These are phyloP conservation scores for Apotomis betuletana DNA, from an alignment of 2,888 invertebrate genomes.

Conservation along the genomic window DNA sequence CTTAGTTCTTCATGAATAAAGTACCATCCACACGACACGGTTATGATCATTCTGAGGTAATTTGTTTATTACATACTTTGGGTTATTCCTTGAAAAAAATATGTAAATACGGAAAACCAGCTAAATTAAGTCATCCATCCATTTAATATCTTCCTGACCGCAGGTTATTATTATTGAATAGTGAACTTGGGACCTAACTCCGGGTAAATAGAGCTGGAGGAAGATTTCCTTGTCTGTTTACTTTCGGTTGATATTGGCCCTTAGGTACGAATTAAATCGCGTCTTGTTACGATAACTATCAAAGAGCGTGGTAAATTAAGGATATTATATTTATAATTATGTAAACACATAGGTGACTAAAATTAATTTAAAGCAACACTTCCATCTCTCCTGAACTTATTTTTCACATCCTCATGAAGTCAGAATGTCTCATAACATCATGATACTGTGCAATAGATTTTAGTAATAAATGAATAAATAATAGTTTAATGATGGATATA, in stretches of 20 bases:
- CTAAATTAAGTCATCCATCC: conserved; percentile 18
- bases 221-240: conserved; percentile 8
- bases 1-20: not conserved
- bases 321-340: too few species aligned
- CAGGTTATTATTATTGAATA: conserved; percentile 20
- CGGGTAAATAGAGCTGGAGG: conserved; percentile 6
- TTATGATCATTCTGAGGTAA: not conserved
- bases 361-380: too few species aligned
- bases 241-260: conserved; percentile 1
- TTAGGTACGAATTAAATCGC: too few species aligned
- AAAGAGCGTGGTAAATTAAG: too few species aligned
- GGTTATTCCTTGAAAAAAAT: conserved; percentile 17
- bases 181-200: conserved; percentile 17
- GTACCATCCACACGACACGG: not conserved
- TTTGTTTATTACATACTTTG: not conserved
- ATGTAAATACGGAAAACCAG: conserved; percentile 27
- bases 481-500: too few species aligned
- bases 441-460: too few species aligned
- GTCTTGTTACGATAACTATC: too few species aligned
- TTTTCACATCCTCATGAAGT: too few species aligned
- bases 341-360: too few species aligned
- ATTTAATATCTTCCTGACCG: conserved; percentile 14
- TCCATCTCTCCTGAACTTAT: too few species aligned
- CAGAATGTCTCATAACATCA: too few species aligned
- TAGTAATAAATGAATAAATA: too few species aligned